These are phyloP conservation scores for Campoplex capitator DNA, from an alignment of 2,888 invertebrate genomes.

Conservation along the genomic window DNA sequence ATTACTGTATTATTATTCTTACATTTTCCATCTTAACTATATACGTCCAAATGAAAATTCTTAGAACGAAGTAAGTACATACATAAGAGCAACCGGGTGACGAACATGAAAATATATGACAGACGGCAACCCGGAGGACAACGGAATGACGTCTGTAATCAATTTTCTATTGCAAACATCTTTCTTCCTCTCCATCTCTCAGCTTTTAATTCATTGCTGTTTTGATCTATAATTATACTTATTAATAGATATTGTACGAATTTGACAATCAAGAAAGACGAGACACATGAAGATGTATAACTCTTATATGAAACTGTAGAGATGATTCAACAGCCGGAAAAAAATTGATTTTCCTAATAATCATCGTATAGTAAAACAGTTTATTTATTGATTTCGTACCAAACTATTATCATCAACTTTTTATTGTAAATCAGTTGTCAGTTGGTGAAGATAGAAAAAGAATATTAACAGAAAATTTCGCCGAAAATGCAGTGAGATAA, in stretches of 20 bases:
- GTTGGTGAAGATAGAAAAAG: too few species aligned
- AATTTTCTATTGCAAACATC: neutral
- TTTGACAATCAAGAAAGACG: neutral
- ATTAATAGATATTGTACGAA: neutral
- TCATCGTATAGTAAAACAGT: too few species aligned
- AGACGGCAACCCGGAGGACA: neutral
- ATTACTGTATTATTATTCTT: neutral
- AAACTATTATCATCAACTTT: neutral
- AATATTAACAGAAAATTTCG: too few species aligned
- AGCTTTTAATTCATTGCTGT: neutral
- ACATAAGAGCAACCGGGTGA: neutral
- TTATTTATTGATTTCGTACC: neutral
- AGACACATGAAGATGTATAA: neutral
- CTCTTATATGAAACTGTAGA: too few species aligned
- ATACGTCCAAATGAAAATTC: constrained; percentile 26
- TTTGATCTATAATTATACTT: neutral
- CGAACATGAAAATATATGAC: constrained; percentile 7
- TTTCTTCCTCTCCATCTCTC: neutral
- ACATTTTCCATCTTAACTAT: constrained; percentile 10
- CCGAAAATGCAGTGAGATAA: too few species aligned
- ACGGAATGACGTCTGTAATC: constrained; percentile 19
- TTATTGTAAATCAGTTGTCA: too few species aligned
- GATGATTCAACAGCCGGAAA: too few species aligned
- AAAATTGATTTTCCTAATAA: too few species aligned
- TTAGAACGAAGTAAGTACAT: neutral